Percentiles rank a stretch among this genome's conserved stretches.
Evolutionary conservation across 2,888 invertebrate species (phyloP).

Genomic region (Caenorhabditis sp.): DNA sequence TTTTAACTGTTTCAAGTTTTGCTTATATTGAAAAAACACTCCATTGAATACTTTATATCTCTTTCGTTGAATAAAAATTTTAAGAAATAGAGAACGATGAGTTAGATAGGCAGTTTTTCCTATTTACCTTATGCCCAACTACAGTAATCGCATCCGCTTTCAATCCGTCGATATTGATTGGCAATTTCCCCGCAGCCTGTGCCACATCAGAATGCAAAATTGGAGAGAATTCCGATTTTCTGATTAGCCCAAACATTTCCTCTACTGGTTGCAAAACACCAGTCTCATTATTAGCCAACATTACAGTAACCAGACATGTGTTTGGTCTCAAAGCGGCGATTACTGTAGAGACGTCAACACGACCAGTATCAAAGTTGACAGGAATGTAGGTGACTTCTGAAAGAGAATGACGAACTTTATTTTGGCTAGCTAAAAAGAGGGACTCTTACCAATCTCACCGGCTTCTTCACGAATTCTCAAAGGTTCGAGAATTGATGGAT

Average conservation of each 20-base stretch:
- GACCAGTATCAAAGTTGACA: slow-evolving; percentile 59
- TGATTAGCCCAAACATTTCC: slow-evolving; percentile 17
- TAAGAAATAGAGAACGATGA: no score
- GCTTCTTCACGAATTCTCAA: slow-evolving; percentile 57
- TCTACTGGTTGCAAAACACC: slow-evolving; percentile 75
- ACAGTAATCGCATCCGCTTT: slow-evolving; percentile 76
- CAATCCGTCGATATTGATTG: slow-evolving; percentile 73
- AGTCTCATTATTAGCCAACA: slow-evolving; percentile 78
- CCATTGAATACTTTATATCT: no score
- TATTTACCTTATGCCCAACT: slow-evolving; percentile 75
- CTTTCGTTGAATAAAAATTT: no score
- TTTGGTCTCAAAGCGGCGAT: slow-evolving; percentile 71
- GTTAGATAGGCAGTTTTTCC: no score
- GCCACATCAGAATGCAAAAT: slow-evolving; percentile 76
- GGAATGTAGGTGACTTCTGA: slow-evolving; percentile 72
- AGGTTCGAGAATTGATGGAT: slow-evolving; percentile 58
- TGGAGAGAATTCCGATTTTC: slow-evolving; percentile 17
- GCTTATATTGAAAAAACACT: no score
- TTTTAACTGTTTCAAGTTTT: no score
- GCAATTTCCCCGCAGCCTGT: slow-evolving; percentile 76
- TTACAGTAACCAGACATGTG: slow-evolving; percentile 76
- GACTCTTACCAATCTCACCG: slow-evolving; percentile 70
- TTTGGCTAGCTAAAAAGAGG: not conserved
- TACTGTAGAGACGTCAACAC: slow-evolving; percentile 71
- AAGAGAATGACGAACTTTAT: not conserved